These are phyloP conservation scores for Melolontha melolontha DNA, from an alignment of 2,888 invertebrate genomes.

Conservation along the genomic window DNA sequence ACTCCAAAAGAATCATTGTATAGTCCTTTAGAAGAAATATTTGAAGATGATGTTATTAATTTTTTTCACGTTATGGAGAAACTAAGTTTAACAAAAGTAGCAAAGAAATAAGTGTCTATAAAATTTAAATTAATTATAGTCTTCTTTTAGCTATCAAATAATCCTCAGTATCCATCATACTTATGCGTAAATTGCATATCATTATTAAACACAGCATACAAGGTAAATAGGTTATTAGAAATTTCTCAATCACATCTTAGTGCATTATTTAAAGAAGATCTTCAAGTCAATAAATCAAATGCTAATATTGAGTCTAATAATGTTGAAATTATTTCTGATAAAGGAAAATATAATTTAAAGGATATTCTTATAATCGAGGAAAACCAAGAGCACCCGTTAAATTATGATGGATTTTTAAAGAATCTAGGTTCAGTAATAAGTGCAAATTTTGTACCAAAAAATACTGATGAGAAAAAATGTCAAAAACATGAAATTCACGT, in stretches of 20 bases:
- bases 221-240: conserved; percentile 47
- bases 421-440: conserved; percentile 55
- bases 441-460: conserved; percentile 49
- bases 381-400: conserved; percentile 43
- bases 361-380: conserved; percentile 54
- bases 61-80: conserved; percentile 34
- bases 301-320: conserved; percentile 17
- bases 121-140: neutral
- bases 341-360: conserved; percentile 52
- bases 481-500: conserved; percentile 5
- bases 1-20: conserved; percentile 39
- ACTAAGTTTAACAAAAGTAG: conserved; percentile 31
- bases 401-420: conserved; percentile 52
- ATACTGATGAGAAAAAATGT: neutral
- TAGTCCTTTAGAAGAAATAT: conserved; percentile 20
- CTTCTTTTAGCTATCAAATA: conserved; percentile 34
- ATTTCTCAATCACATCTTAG: conserved; percentile 43
- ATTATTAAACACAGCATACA: conserved; percentile 43
- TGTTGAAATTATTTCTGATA: conserved; percentile 54
- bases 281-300: neutral
- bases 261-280: conserved; percentile 41
- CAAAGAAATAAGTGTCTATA: neutral
- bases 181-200: conserved; percentile 47
- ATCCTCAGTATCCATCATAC: conserved; percentile 38
- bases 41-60: conserved; percentile 36